Evolutionary conservation across 2,888 invertebrate species (phyloP), one percentile per base, ranked within the genome.

Genomic region (Tholera decimalis): DNA sequence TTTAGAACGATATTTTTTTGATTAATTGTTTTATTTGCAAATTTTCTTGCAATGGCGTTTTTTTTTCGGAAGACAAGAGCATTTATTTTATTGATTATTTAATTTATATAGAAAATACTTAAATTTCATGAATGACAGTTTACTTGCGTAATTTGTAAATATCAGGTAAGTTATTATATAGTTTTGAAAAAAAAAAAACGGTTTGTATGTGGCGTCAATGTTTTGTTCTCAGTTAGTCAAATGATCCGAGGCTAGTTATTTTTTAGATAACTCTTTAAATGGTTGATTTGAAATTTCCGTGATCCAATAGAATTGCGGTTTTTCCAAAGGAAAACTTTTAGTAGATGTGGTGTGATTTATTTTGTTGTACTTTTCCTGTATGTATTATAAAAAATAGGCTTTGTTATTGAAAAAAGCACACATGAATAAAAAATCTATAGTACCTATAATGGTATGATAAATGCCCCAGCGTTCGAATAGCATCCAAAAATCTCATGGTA

Each of bases 401-500:
- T 41, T 41, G 8, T 4, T 11, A 6, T 18, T 41, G 9, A 20
- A 11, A 13, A 22, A 43, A 0, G 33, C 13, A 33, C 5, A 11
- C 30, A 13, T 35, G 15, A 6, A 35, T 5, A 15, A 15, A 35
- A 35, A 3, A 35, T n/a, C n/a, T n/a, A n/a, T n/a, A n/a, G n/a
- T n/a, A n/a, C n/a, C n/a, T n/a, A n/a, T n/a, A n/a, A n/a, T n/a
- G n/a, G n/a, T n/a, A n/a, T n/a, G n/a, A n/a, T n/a, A n/a, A n/a
- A n/a, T n/a, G n/a, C n/a, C n/a, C n/a, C n/a, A n/a, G n/a, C n/a
- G n/a, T n/a, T n/a, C n/a, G n/a, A n/a, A n/a, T n/a, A 39, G n/a
- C 44, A 35, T 30, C 1, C 22, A n/a, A 57, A 50, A 43, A n/a
- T n/a, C n/a, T n/a, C n/a, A n/a, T n/a, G n/a, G n/a, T 54, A 55